phyloP scores from a whole-genome alignment of 2,113 vertebrate genomes.

The Oncorhynchus kisutch region DNA sequence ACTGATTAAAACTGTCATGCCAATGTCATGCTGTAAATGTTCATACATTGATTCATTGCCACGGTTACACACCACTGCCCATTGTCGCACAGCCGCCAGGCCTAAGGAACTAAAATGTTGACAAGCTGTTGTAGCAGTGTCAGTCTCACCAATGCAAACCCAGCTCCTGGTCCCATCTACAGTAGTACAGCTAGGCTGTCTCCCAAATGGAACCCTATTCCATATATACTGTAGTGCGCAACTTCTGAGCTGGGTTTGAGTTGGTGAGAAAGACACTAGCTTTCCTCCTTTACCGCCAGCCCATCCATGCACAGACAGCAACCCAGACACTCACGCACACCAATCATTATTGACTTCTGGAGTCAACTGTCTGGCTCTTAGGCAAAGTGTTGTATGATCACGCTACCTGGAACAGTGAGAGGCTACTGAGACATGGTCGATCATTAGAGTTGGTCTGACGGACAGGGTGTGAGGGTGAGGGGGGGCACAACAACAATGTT shows the following conservation, averaged over 20 bases:
- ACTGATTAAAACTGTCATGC: slow-evolving; percentile 43
- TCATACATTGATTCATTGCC: slow-evolving; percentile 14
- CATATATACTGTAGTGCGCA: neutral
- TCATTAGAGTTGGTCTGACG: neutral
- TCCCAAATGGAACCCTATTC: neutral
- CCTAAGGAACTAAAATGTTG: neutral
- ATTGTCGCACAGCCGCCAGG: neutral
- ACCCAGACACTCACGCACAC: neutral
- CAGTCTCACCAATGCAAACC: too few relatives aligned
- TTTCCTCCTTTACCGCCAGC: too few relatives aligned
- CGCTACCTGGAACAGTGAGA: neutral
- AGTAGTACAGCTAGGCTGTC: neutral
- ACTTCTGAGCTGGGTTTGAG: too few relatives aligned
- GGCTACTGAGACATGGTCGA: neutral
- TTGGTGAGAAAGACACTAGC: too few relatives aligned
- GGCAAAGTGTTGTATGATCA: neutral
- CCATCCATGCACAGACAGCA: neutral
- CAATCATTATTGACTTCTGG: neutral
- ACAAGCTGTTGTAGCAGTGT: too few relatives aligned
- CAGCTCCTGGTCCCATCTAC: too few relatives aligned
- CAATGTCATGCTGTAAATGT: slow-evolving; percentile 1
- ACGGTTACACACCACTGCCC: neutral
- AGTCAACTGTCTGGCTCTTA: neutral
- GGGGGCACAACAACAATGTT: too few relatives aligned
- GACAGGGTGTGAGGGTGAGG: neutral